Base-by-base conservation (phyloP, 2,113 vertebrate species). In the Perccottus glenii region DNA sequence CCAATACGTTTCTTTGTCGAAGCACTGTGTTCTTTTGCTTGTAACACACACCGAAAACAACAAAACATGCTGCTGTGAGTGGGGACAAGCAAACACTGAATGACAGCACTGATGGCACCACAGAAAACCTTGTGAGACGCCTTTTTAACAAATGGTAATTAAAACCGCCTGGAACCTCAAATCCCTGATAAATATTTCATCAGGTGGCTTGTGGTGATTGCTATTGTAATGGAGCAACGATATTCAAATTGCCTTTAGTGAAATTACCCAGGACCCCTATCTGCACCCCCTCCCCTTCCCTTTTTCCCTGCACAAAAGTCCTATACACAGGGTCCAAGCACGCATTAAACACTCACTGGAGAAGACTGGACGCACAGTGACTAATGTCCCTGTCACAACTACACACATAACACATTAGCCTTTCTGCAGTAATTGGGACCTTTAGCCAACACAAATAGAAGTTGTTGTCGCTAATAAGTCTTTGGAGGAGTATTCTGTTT, bases 101-200 rank as follows among this genome's bases (percentile, higher is more conserved):
- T 72, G 69, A 65, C 77, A 64, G 46, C 55, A 60, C 75, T 11
- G 38, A 48, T 56, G 70, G 62, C 52, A 32, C 66, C 53, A 14
- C 15, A 19, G 60, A 65, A 81, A 87, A 78, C 67, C 57, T 70
- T 70, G 48, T 47, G 63, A 77, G 70, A 79, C 58, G 73, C 60
- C 73, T 80, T 67, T 81, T 82, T 71, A 73, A 85, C 70, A 73
- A 88, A 88, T 86, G 77, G 75, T 91, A 90, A 92, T 92, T 90
- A 91, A 91, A 88, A 89, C 61, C 9, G 84, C 84, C 83, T 82
- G 70, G 75, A 83, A 84, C 74, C 87, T 83, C 74, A 85, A 89
- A 90, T 84, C 84, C 83, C 73, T 80, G 82, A 90, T 91, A 90
- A 85, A 91, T 92, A 90, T 92, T 92, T 91, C 85, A 92, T 91